Percentiles rank a stretch among this genome's conserved stretches.
Conservation (phyloP, 2,113 vertebrate species). For the Pica pica region DNA sequence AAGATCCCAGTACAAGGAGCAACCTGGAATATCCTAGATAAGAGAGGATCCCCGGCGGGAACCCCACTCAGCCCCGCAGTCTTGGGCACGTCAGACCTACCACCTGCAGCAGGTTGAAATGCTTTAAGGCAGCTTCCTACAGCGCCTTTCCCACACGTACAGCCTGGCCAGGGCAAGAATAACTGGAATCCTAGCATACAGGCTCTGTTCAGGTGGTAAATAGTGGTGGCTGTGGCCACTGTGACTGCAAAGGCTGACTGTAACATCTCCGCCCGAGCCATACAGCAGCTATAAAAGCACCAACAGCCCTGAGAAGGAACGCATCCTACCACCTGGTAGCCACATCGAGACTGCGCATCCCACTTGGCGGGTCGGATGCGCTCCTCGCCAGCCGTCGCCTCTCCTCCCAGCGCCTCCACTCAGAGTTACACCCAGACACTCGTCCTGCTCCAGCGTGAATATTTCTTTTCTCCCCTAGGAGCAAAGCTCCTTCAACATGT, state of each 20-base stretch:
- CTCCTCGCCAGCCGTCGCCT: neutral
- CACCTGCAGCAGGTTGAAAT: neutral
- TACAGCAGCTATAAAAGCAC: neutral
- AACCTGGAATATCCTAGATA: neutral
- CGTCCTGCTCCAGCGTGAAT: constrained; percentile 35
- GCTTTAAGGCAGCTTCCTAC: neutral
- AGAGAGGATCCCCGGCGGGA: neutral
- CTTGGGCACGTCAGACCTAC: neutral
- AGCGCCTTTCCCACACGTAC: neutral
- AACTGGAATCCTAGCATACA: neutral
- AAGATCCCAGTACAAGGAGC: neutral
- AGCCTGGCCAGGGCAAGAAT: neutral
- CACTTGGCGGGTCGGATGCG: neutral
- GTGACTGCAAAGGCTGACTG: neutral
- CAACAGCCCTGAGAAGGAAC: neutral
- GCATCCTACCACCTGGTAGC: neutral
- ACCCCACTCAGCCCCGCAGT: fast-evolving
- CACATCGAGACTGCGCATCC: neutral
- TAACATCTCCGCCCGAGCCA: neutral
- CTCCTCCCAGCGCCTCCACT: constrained; percentile 14
- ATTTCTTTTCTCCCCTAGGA: constrained; percentile 61
- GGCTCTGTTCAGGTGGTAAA: neutral
- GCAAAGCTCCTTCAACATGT: constrained; percentile 69
- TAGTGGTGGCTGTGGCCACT: neutral
- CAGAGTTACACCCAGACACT: constrained; percentile 21